These are phyloP conservation scores for Laothoe populi DNA, from an alignment of 2,888 invertebrate species.

Conservation along the genomic window DNA sequence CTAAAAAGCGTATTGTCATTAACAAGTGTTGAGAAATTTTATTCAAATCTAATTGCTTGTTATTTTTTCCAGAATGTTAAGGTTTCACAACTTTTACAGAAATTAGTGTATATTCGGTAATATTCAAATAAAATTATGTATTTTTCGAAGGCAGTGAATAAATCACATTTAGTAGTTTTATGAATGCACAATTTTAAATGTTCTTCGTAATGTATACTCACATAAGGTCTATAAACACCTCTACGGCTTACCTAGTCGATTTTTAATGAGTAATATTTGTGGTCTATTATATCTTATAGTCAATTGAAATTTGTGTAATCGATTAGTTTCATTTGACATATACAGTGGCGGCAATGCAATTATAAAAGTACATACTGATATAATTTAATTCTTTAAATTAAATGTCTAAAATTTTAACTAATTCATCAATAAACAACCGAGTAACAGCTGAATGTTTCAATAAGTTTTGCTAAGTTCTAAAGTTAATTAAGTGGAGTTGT, in stretches of 20 bases:
- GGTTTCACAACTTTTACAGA: neutral
- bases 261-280: neutral
- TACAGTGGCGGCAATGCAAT: neutral
- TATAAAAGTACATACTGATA: no score
- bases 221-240: neutral
- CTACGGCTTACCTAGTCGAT: neutral
- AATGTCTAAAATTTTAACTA: neutral
- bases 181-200: conserved; percentile 2
- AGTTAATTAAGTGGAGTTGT: neutral
- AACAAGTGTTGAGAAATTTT: neutral
- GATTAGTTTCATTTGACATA: neutral
- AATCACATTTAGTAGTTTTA: neutral
- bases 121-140: neutral
- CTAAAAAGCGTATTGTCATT: neutral
- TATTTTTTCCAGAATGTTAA: neutral
- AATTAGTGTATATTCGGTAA: neutral
- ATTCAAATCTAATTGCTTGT: neutral
- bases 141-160: neutral
- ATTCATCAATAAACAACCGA: neutral
- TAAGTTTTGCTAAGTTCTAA: neutral
- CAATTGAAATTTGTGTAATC: neutral
- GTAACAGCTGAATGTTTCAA: neutral
- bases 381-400: neutral
- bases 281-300: neutral
- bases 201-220: neutral